Conservation (phyloP, 2,113 vertebrate species). For the Tachycineta bicolor region DNA sequence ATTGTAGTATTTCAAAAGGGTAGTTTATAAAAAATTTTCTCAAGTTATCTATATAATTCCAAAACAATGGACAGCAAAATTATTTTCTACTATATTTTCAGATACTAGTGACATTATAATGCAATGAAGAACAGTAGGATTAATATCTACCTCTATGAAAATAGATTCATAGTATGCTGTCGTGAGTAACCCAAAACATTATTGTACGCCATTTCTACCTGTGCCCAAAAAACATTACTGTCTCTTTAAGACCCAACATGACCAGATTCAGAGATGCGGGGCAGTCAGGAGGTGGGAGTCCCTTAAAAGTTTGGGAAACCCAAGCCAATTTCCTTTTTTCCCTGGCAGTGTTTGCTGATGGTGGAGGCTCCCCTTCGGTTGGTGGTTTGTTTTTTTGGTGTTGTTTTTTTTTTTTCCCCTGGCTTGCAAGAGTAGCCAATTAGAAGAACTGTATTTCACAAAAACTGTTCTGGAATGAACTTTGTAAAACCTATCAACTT, state of each 20-base stretch:
- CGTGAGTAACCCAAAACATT: accelerated
- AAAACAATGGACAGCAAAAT: neutral
- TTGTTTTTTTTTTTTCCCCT: neutral
- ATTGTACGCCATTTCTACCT: neutral
- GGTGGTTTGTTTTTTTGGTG: neutral
- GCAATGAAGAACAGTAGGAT: neutral
- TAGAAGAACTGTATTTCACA: neutral
- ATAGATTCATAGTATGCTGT: neutral
- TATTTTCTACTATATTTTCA: neutral
- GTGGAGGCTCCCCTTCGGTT: accelerated
- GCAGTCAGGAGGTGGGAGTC: neutral
- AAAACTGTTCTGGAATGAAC: neutral
- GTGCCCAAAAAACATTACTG: neutral
- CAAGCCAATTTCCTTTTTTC: neutral
- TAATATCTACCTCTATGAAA: neutral
- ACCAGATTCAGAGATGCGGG: no score
- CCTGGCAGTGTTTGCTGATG: neutral
- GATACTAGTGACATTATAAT: neutral
- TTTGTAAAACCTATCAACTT: accelerated
- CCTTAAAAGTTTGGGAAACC: neutral
- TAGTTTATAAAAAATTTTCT: neutral
- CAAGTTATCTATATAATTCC: neutral
- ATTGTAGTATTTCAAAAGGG: neutral
- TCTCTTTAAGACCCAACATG: neutral
- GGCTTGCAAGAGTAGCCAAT: neutral